Conservation (phyloP, 2,797 vertebrate species). For the Margarornis squamiger region DNA sequence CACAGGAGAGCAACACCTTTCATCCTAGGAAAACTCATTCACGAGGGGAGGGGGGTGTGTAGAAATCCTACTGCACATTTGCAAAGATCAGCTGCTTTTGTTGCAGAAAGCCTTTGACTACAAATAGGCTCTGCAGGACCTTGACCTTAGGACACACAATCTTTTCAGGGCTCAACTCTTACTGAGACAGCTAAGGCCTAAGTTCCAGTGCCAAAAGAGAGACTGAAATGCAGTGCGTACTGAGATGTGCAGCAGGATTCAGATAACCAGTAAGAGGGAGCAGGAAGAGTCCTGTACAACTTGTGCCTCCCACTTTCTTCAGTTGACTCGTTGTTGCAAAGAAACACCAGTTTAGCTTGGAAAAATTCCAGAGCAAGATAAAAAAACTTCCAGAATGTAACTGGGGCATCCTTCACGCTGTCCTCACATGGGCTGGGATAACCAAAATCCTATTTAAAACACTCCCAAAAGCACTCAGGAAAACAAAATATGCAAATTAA, state of each 20-base stretch:
- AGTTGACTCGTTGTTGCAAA: neutral
- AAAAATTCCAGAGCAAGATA: neutral
- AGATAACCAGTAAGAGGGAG: neutral
- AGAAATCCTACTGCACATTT: neutral
- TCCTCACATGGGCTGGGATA: neutral
- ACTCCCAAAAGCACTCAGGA: neutral
- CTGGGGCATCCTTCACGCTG: neutral
- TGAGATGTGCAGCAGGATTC: neutral
- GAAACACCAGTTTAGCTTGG: neutral
- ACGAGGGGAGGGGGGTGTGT: neutral
- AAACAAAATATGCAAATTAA: rapidly evolving
- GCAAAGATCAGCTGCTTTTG: neutral
- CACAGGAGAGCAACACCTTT: neutral
- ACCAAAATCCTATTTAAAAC: neutral
- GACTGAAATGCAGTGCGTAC: neutral
- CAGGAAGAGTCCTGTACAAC: neutral
- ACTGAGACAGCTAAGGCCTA: neutral
- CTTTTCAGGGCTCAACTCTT: neutral
- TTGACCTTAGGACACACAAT: neutral
- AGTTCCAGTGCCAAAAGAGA: neutral
- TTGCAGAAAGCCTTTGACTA: neutral
- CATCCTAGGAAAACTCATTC: neutral
- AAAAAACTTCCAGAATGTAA: neutral
- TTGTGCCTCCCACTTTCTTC: neutral
- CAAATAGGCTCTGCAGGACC: neutral